Percentiles rank a stretch among this genome's conserved stretches.
These are phyloP conservation scores for Diplosoma virens DNA, from an alignment of 23 tunicate species.

Conservation along the genomic window DNA sequence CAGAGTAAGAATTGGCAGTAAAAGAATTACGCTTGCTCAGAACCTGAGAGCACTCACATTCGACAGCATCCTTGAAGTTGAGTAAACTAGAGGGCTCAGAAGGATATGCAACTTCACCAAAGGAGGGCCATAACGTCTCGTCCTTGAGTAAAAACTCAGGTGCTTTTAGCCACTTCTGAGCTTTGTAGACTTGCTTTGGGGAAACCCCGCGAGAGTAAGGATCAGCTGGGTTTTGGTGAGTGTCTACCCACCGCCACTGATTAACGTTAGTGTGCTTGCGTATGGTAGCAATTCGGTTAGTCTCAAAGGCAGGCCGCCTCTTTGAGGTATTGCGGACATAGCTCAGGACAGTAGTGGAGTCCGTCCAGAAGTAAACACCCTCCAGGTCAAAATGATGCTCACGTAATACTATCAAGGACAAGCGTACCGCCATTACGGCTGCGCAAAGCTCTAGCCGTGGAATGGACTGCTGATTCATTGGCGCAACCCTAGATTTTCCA, in stretches of 20 bases:
- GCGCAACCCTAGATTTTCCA: slow-evolving; percentile 25
- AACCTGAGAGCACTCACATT: no score
- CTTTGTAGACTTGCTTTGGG: not conserved
- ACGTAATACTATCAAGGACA: not conserved
- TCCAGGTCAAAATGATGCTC: not conserved
- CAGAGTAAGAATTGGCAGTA: not conserved
- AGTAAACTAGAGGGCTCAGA: no score
- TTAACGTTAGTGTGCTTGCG: not conserved
- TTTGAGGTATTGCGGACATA: slow-evolving; percentile 5
- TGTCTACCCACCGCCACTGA: slow-evolving; percentile 4
- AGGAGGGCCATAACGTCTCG: slow-evolving; percentile 11
- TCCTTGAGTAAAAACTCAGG: slow-evolving; percentile 4
- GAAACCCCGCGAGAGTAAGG: slow-evolving; percentile 9
- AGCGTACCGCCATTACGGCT: slow-evolving; percentile 15
- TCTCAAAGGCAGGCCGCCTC: slow-evolving; percentile 1
- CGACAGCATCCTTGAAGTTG: no score
- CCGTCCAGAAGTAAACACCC: not conserved
- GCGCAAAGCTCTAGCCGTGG: slow-evolving; percentile 21
- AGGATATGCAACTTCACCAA: slow-evolving; percentile 3
- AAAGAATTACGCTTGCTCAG: no score
- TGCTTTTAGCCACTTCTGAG: not conserved
- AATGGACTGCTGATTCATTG: not conserved
- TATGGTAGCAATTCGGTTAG: not conserved
- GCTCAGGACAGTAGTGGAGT: slow-evolving; percentile 4
- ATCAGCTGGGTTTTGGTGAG: slow-evolving; percentile 1